Base-by-base conservation (phyloP, 2,113 vertebrate genomes). In the Bombycilla garrulus region DNA sequence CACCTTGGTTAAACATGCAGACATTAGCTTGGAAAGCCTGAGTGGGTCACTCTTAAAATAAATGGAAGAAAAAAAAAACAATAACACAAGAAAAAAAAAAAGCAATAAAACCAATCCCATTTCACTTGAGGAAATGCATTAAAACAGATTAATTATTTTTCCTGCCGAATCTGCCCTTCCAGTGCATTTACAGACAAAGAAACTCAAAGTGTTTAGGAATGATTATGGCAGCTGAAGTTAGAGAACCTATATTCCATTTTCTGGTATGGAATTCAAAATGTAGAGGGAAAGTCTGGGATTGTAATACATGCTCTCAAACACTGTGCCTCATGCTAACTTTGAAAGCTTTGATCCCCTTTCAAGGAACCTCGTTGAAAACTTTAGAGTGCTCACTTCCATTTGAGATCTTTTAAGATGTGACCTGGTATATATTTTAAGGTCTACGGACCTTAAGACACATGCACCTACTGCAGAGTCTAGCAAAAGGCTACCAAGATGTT, bases 361-460 rank as follows among this genome's bases (percentile, higher is more conserved):
- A 71, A 16, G 42, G 36, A 86, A 76, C 11, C 4, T 80, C 1
- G 0, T 5, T 66, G 12, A 57, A 86, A 83, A 57, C 12, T 80
- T 89, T 9, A 22, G 19, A 53, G 19, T 31, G 4, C 3, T 94
- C 8, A 8, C 12, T 61, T 87, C 22, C 12, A 31, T 40, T 76
- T 67, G 25, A 64, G 64, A 92, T 31, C 4, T 38, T 36, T 72
- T 58, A 58, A 67, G 20, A 23, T 44, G 8, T 35, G 36, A 80
- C 24, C 9, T 35, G 24, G 24, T 33, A 18, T 35, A 19, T 54
- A 38, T 70, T 57, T 62, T 58, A 35, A 22, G 6, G 12, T 64
- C 44, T 67, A n/a, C 0, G 1, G 5, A 12, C 5, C 56, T 25
- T 28, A 14, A 61, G 19, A 70, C 15, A 19, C 7, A 50, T 0